Percentiles rank a stretch among this genome's conserved stretches.
These are phyloP conservation scores for Centruroides sculpturatus DNA, from an alignment of 1,140 invertebrate species.

Conservation along the genomic window DNA sequence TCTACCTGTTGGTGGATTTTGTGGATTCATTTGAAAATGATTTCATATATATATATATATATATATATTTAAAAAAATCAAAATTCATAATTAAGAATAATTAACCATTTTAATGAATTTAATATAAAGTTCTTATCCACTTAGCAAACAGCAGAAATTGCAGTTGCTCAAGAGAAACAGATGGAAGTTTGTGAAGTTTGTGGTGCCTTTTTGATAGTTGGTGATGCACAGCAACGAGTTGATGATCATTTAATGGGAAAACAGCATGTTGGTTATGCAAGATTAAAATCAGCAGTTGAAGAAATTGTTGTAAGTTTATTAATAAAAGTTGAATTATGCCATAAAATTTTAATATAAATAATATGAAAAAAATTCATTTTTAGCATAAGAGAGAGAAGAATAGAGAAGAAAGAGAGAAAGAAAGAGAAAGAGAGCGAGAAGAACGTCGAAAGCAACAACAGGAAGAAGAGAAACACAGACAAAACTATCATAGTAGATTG, in stretches of 20 bases:
- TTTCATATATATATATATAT: background rate
- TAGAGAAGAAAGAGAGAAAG: slow-evolving; percentile 24
- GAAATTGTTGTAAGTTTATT: slow-evolving; percentile 33
- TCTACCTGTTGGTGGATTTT: background rate
- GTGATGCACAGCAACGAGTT: slow-evolving; percentile 88
- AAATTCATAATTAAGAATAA: background rate
- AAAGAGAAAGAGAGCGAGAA: slow-evolving; percentile 24
- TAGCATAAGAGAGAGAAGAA: slow-evolving; percentile 19
- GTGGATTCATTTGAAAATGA: background rate
- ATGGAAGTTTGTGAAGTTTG: slow-evolving; percentile 96
- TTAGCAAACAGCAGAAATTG: slow-evolving; percentile 53
- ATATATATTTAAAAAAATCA: background rate
- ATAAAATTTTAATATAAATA: background rate
- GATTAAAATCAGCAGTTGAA: slow-evolving; percentile 48
- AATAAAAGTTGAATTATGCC: background rate
- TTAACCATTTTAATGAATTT: background rate
- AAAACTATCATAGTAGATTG: slow-evolving; percentile 20
- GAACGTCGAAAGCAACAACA: slow-evolving; percentile 17
- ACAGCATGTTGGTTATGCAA: slow-evolving; percentile 84
- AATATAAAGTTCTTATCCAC: slow-evolving; percentile 10
- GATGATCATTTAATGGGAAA: slow-evolving; percentile 97
- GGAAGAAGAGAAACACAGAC: slow-evolving; percentile 11
- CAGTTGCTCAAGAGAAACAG: slow-evolving; percentile 79
- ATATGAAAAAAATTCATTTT: slow-evolving; percentile 1
- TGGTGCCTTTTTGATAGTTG: slow-evolving; percentile 94